phyloP scores from a whole-genome alignment of 2,888 invertebrate genomes.

The Pantelozetes paolii region DNA sequence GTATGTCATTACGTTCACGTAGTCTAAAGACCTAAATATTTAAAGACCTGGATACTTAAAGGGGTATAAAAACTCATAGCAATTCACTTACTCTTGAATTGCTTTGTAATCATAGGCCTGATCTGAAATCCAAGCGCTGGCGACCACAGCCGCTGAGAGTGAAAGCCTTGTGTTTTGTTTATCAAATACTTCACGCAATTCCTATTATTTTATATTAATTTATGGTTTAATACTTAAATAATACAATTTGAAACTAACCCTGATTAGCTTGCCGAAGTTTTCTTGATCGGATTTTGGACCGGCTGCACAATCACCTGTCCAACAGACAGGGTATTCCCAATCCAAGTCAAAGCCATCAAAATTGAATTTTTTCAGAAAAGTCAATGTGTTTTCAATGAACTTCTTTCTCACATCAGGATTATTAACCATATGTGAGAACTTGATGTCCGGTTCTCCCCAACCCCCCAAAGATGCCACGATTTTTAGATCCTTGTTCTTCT shows the following conservation, averaged over 20 bases:
- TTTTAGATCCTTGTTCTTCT: slow-evolving; percentile 3
- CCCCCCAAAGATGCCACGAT: background rate
- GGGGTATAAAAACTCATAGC: too few relatives aligned
- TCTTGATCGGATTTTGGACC: slow-evolving; percentile 5
- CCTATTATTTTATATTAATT: too few relatives aligned
- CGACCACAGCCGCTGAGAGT: slow-evolving; percentile 7
- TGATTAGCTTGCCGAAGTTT: slow-evolving; percentile 6
- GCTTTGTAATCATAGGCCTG: slow-evolving; percentile 3
- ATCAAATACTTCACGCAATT: slow-evolving; percentile 2
- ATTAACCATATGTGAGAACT: background rate
- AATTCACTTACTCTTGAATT: background rate
- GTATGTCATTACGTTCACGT: slow-evolving; percentile 13
- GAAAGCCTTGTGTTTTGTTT: background rate
- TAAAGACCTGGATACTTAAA: too few relatives aligned
- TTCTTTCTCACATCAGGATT: background rate
- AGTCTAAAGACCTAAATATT: slow-evolving; percentile 1
- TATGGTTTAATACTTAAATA: background rate
- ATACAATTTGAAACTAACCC: background rate
- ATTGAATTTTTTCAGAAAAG: background rate
- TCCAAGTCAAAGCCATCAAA: slow-evolving; percentile 13
- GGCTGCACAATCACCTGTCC: background rate
- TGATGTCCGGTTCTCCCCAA: background rate
- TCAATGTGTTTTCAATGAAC: slow-evolving; percentile 6
- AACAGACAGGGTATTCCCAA: slow-evolving; percentile 29
- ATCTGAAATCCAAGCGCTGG: background rate